Conservation (phyloP, 1,140 invertebrate genomes). For the Lamellibrachia luymesi region DNA sequence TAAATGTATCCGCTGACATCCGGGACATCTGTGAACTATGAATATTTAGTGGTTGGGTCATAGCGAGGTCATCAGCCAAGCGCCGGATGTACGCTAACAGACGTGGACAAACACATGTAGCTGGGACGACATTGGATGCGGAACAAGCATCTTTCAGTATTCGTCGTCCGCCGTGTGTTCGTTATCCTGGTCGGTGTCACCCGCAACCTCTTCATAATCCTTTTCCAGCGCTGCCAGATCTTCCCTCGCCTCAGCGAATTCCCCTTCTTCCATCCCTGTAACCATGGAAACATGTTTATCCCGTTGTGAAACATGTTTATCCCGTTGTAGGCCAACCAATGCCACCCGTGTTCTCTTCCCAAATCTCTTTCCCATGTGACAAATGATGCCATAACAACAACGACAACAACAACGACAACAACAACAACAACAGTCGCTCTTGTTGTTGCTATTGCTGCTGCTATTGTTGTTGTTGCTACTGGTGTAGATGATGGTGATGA, state of each 20-base stretch:
- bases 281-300: slow-evolving; percentile 40
- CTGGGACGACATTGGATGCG: neutral
- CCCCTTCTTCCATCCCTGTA: slow-evolving; percentile 54
- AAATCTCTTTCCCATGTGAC: neutral
- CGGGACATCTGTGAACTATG: neutral
- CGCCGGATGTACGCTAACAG: neutral
- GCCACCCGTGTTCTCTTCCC: neutral
- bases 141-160: neutral
- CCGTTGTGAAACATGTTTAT: slow-evolving; percentile 43
- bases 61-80: neutral
- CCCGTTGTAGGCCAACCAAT: neutral
- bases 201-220: slow-evolving; percentile 78
- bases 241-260: slow-evolving; percentile 81
- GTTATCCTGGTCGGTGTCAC: slow-evolving; percentile 58
- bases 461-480: no score
- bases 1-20: neutral
- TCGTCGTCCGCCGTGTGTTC: neutral
- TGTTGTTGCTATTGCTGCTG: no score
- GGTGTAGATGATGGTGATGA: no score
- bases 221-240: slow-evolving; percentile 65
- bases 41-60: neutral
- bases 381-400: neutral
- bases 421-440: no score
- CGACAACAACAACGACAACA: no score
- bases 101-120: neutral